phyloP scores from a whole-genome alignment of 2,888 invertebrate genomes.

The Globia sparganii region DNA sequence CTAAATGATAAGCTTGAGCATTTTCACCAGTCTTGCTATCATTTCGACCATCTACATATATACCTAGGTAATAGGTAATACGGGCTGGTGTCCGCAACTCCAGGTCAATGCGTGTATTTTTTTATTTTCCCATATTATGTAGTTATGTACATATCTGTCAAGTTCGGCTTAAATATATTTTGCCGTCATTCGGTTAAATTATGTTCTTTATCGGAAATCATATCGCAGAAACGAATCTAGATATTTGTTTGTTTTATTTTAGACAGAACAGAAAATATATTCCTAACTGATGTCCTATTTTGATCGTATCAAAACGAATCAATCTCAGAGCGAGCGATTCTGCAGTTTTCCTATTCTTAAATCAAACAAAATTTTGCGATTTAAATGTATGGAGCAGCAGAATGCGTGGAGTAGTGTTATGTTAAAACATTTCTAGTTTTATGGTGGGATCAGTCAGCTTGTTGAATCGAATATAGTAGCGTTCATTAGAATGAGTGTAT shows the following conservation, averaged over 20 bases:
- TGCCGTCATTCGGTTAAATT: constrained; percentile 17
- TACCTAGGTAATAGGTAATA: no score
- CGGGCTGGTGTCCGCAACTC: no score
- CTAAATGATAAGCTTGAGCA: neutral
- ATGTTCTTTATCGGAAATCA: constrained; percentile 35
- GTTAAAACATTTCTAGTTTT: constrained; percentile 25
- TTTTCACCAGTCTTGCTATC: neutral
- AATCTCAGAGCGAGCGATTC: constrained; percentile 38
- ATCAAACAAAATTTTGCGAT: constrained; percentile 50
- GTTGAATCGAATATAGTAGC: neutral
- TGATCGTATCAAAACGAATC: constrained; percentile 48
- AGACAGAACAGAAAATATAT: constrained; percentile 46
- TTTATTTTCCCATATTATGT: no score
- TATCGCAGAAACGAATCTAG: constrained; percentile 30
- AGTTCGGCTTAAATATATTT: neutral
- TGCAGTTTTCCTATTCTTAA: constrained; percentile 46
- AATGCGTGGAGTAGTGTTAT: constrained; percentile 37
- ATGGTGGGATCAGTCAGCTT: constrained; percentile 34
- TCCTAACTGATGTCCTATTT: constrained; percentile 34
- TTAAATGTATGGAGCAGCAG: constrained; percentile 53
- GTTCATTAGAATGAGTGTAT: neutral
- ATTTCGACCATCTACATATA: neutral
- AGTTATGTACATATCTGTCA: neutral
- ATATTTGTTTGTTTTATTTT: constrained; percentile 23
- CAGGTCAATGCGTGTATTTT: no score